Evolutionary conservation across 1,140 invertebrate genomes (phyloP).

Genomic region (Oryctes rhinoceros): DNA sequence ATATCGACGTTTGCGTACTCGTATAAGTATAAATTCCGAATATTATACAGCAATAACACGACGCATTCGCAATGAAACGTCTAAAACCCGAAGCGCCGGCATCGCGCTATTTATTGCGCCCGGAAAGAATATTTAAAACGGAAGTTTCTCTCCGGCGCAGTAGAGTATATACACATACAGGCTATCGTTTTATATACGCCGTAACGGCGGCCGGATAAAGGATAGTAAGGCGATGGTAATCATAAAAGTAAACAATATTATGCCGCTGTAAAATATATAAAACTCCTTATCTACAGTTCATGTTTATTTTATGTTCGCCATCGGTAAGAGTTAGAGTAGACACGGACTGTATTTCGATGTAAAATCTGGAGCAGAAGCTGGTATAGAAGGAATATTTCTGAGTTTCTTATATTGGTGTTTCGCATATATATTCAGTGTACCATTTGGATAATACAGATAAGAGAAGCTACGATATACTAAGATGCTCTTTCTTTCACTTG

Average conservation of each 20-base stretch:
- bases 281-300: constrained; percentile 31
- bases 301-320: constrained; percentile 28
- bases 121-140: neutral
- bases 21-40: neutral
- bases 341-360: no score
- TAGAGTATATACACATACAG: neutral
- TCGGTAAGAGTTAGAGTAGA: neutral
- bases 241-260: constrained; percentile 38
- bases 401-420: no score
- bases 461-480: no score
- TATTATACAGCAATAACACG: constrained; percentile 9
- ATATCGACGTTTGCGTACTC: neutral
- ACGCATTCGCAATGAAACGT: neutral
- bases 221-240: constrained; percentile 31
- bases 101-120: neutral
- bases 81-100: neutral
- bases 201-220: neutral
- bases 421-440: no score
- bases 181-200: neutral
- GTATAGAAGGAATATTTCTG: no score
- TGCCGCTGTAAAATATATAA: constrained; percentile 32
- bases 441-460: no score
- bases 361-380: no score
- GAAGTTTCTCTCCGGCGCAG: neutral
- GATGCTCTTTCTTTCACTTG: no score